Base-by-base conservation (phyloP, 2,797 vertebrate genomes). In the Cynodonichthys magdalenae region DNA sequence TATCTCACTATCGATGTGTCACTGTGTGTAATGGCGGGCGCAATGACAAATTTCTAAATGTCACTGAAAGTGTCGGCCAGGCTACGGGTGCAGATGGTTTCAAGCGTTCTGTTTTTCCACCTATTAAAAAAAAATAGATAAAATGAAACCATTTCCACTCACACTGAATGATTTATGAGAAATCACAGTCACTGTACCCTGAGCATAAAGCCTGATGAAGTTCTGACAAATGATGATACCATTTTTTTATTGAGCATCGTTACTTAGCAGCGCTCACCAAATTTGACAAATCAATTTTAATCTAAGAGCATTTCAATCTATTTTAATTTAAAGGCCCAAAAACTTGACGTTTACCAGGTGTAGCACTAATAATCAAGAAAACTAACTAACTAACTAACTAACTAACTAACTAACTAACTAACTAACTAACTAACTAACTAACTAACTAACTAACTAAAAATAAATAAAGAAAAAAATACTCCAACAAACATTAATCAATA, bases 91-190 rank as follows among this genome's bases (percentile, higher is more conserved):
- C 55, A 76, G 41, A 64, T 69, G 54, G 59, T 55, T 73, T 56
- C 41, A 60, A 29, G 15, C 5, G 11, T 17, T 36, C 15, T 17
- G 34, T 55, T 48, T 47, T 15, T 19, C 39, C 12, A 28, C 17
- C 18, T 1, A 59, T 15, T 19, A 36, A 24, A 31, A 53, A 29
- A 41, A 6, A 11, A 59, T 29, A 66, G 4, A 6, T 34, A 3
- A 60, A 67, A 42, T 63, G 45, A 79, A 74, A 68, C 28, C 34
- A 4, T 66, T 76, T 74, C 53, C 15, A 58, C 34, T 39, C 15
- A 47, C 36, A 19, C n/a, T 14, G 57, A 34, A 45, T 34, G 51
- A 53, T 62, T 74, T 58, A 45, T 53, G 20, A 67, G 11, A 79
- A 74, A 63, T 56, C 20, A 27, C 17, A 31, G 12, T 11, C 34